Evolutionary conservation across 2,113 vertebrate genomes (phyloP).

Genomic region (Platanista minor): DNA sequence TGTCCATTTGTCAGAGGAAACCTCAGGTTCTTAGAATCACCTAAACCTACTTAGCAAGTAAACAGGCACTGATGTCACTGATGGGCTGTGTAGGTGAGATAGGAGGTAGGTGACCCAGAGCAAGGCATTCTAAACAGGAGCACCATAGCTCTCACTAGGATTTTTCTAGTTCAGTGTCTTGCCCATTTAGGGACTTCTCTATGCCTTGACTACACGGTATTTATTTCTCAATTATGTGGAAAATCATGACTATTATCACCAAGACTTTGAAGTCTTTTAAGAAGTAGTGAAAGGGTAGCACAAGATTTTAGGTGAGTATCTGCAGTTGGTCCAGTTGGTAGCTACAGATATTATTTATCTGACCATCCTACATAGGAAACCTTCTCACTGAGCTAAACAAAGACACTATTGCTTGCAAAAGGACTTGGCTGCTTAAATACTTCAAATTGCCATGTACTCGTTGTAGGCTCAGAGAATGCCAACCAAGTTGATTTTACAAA

Average conservation of each 20-base stretch:
- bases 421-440: not conserved
- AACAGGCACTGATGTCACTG: not conserved
- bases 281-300: not conserved
- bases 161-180: not conserved
- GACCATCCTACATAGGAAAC: not conserved
- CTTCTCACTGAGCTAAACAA: not conserved
- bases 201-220: not conserved
- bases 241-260: not conserved
- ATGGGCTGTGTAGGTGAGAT: not conserved
- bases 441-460: not conserved
- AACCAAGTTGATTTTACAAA: not conserved
- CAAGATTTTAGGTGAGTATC: not conserved
- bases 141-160: not conserved
- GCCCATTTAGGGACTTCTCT: not conserved
- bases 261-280: not conserved
- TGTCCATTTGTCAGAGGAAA: not conserved
- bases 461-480: not conserved
- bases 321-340: not conserved
- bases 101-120: not conserved
- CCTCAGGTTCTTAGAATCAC: not conserved
- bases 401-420: not conserved
- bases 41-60: not conserved
- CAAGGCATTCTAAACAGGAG: not conserved
- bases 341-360: not conserved
- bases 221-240: not conserved